Evolutionary conservation across 2,113 vertebrate genomes (phyloP), one percentile per base, ranked within the genome.

Genomic region (Daboia siamensis): DNA sequence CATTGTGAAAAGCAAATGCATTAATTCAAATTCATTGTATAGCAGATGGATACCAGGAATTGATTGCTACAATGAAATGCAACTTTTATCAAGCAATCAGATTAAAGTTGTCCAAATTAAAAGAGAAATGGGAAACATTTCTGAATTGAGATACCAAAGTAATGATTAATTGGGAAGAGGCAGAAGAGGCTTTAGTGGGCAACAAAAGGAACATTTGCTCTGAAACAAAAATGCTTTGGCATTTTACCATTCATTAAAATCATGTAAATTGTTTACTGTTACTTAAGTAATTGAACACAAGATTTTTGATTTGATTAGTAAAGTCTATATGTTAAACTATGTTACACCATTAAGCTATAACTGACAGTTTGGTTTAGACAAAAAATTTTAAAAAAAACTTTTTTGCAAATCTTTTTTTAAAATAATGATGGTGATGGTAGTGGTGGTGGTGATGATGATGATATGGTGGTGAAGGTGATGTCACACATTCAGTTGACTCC

Each of bases 21-120:
- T 95, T 91, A 93, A 94, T 93, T 97, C 91, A 96, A 93, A 90
- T 95, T 92, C 94, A 80, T 56, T 93, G 94, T 96, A 93, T 84
- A 92, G 44, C 0, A 93, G 95, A 92, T 93, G 93, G 94, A 94
- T 95, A 86, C 94, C 95, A 96, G 95, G 94, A 94, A 93, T 55
- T 44, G 61, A 88, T 91, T 89, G 51, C 0, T 0, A 91, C 69
- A 94, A 87, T 89, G 91, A 95, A 86, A 87, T 93, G 93, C 87
- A 94, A 95, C 44, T 93, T 88, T 94, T 94, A 93, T 86, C 89
- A 33, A 92, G 56, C 96, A 92, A 97, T 95, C 92, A 74, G 93
- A 96, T 97, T 97, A 96, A 2, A 0, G 39, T 92, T 69, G 94
- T 96, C 95, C 94, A 86, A 91, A 92, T 93, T 92, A 94, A 94